Evolutionary conservation across 1,140 invertebrate genomes (phyloP).

Genomic region (Pseudomyrmex concolor): DNA sequence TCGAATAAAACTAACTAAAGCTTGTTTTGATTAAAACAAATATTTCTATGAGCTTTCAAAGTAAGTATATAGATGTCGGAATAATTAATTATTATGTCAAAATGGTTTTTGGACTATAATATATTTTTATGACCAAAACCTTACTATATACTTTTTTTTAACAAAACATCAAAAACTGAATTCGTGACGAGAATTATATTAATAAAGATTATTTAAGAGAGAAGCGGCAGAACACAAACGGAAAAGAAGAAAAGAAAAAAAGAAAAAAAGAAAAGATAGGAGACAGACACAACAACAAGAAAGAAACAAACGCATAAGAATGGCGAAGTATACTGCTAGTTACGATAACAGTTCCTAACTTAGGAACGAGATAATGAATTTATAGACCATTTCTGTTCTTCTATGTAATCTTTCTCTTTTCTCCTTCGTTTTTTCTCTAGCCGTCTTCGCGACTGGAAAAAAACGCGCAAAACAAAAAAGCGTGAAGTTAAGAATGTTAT

Average conservation of each 20-base stretch:
- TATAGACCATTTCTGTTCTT: constrained; percentile 45
- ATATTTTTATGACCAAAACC: too few relatives aligned
- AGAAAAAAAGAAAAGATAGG: not conserved
- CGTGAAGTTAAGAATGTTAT: constrained; percentile 65
- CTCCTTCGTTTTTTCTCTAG: constrained; percentile 45
- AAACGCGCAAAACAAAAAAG: constrained; percentile 37
- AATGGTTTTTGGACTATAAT: too few relatives aligned
- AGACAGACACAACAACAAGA: constrained; percentile 28
- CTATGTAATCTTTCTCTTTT: not conserved
- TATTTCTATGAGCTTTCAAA: too few relatives aligned
- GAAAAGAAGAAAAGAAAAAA: not conserved
- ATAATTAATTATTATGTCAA: too few relatives aligned
- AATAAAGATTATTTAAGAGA: constrained; percentile 72
- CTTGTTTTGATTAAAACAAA: too few relatives aligned
- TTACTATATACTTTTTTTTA: too few relatives aligned
- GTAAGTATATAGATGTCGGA: too few relatives aligned
- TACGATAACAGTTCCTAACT: constrained; percentile 52
- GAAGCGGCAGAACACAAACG: not conserved
- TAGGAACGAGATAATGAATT: constrained; percentile 73
- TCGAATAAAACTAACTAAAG: too few relatives aligned
- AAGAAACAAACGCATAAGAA: not conserved
- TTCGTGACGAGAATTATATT: constrained; percentile 64
- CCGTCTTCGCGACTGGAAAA: constrained; percentile 8
- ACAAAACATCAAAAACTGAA: too few relatives aligned
- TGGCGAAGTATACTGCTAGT: constrained; percentile 19